Conservation (phyloP, 2,113 vertebrate species). For the Neopipo cinnamomea region DNA sequence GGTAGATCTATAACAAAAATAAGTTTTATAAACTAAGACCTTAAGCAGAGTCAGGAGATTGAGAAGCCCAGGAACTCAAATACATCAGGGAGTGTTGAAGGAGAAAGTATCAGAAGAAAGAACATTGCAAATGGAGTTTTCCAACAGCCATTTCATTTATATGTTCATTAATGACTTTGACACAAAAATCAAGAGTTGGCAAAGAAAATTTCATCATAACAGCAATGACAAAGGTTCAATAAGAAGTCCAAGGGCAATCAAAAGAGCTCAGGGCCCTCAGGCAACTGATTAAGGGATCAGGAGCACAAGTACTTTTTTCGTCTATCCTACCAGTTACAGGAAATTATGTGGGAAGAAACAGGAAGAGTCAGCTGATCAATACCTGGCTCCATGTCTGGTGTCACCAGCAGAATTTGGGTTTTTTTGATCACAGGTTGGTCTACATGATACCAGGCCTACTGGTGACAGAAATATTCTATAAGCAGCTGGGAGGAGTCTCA, state of each 20-base stretch:
- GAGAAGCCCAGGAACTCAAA: background rate
- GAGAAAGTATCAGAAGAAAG: background rate
- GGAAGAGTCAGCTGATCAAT: background rate
- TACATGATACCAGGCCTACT: background rate
- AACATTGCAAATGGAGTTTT: background rate
- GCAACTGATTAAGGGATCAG: background rate
- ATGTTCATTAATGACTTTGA: background rate
- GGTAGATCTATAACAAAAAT: background rate
- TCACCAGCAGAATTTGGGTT: background rate
- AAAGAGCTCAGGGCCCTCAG: background rate
- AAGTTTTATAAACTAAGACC: background rate
- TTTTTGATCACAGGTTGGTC: background rate
- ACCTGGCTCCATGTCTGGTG: background rate
- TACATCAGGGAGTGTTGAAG: background rate
- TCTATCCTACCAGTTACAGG: background rate
- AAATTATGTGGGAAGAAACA: background rate
- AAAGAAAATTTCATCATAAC: background rate
- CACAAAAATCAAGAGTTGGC: background rate
- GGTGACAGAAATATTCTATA: background rate
- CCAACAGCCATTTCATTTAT: background rate
- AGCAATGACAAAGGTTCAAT: background rate
- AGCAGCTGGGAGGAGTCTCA: background rate
- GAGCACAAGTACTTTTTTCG: background rate
- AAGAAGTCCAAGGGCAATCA: background rate
- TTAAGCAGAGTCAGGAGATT: background rate